These are phyloP conservation scores for Scolopax bukidnonensis DNA, from an alignment of 2,797 vertebrate genomes.

Conservation along the genomic window DNA sequence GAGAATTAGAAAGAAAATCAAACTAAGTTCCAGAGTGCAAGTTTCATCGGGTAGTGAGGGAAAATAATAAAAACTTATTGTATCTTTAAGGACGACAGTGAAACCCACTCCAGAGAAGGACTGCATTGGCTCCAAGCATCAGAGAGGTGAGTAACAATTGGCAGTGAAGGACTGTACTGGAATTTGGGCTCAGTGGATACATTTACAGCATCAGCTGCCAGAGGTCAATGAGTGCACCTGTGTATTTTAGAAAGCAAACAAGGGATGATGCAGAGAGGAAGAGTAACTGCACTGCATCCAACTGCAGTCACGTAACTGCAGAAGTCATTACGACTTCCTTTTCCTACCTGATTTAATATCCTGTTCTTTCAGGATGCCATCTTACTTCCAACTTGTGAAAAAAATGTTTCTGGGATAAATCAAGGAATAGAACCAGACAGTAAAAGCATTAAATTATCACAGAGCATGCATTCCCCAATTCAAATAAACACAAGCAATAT, in stretches of 20 bases:
- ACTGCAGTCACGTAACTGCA: background rate
- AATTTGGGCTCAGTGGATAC: background rate
- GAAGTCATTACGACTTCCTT: background rate
- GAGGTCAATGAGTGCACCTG: background rate
- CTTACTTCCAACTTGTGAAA: background rate
- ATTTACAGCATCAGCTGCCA: background rate
- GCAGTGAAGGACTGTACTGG: background rate
- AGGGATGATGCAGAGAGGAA: background rate
- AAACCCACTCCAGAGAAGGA: background rate
- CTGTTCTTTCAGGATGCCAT: background rate
- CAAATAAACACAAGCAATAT: background rate
- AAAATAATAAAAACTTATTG: background rate
- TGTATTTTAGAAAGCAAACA: background rate
- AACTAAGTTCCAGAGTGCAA: background rate
- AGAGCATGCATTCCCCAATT: background rate
- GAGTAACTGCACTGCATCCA: background rate
- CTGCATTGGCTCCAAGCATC: background rate
- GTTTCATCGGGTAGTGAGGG: background rate
- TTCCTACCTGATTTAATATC: background rate
- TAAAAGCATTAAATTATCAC: background rate
- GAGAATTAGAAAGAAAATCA: conserved; percentile 9
- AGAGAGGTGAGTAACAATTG: background rate
- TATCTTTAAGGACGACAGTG: background rate
- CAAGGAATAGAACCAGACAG: background rate
- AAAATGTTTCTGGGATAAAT: background rate